Base-by-base conservation (phyloP, 2,797 vertebrate species). In the Propithecus deckenii region DNA sequence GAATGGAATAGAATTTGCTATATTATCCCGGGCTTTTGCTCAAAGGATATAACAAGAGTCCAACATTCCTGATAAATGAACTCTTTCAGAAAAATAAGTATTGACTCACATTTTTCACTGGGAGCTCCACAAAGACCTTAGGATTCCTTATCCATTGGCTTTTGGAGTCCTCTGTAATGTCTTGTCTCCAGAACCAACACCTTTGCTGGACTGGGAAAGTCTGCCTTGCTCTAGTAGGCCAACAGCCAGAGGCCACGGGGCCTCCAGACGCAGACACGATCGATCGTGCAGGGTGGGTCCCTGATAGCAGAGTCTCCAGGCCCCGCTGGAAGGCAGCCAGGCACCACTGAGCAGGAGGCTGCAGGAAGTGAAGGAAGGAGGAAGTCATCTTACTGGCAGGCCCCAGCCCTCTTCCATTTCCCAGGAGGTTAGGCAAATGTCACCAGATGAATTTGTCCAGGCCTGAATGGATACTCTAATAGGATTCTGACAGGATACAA, bases 251-350 rank as follows among this genome's bases (percentile, higher is more conserved):
- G 83, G 87, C 96, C 65, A 7, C 18, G 57, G 97, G 97, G 89
- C 85, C 76, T 98, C 96, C 97, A 98, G 98, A 98, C 84, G 63
- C 90, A 98, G 97, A 97, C 0, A 10, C 11, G 63, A 98, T 95
- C 11, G 63, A 98, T 95, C 55, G 91, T 85, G 89, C 85, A 78
- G 96, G 96, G 96, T 79, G 94, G 69, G 96, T 86, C 83, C 23
- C 7, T 0, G 89, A 94, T 75, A 98, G 96, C 35, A 11, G 48
- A 50, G 95, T 3, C 72, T 78, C 50, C 78, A 90, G 79, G 81
- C 88, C 96, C 87, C 83, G 81, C 72, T 96, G 97, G 97, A 97
- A 95, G 78, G 74, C 94, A 74, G 97, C 97, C 97, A 91, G 17
- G 86, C 32, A 22, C 89, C 86, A 72, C 89, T 46, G 67, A 83